Conservation (phyloP, 2,113 vertebrate genomes). For the Seriola rivoliana region DNA sequence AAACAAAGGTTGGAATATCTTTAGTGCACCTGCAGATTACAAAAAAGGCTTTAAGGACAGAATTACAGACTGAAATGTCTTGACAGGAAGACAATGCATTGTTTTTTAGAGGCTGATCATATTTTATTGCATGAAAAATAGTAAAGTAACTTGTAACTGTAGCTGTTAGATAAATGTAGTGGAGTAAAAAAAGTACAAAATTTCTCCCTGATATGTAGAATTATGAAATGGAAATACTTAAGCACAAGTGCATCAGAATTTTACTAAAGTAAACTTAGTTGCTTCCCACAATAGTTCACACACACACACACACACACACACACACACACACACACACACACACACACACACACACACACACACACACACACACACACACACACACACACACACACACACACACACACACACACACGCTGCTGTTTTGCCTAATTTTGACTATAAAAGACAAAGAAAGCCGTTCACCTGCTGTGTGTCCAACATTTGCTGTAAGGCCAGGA, state of each 20-base stretch:
- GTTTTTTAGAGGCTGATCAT: neutral
- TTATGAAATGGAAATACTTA: neutral
- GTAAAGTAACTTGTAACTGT: too few relatives aligned
- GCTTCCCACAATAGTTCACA: neutral
- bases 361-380: neutral
- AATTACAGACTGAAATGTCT: neutral
- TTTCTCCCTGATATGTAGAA: too few relatives aligned
- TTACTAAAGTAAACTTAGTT: neutral
- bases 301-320: neutral
- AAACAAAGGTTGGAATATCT: neutral
- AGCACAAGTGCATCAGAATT: neutral
- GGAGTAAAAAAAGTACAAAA: neutral
- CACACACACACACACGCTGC: neutral
- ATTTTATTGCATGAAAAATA: neutral
- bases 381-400: neutral
- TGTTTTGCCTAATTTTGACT: neutral
- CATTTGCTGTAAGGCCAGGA: conserved; percentile 82
- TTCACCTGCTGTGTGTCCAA: conserved; percentile 15
- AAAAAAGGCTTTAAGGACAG: neutral
- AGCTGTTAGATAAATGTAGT: neutral
- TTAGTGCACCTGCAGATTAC: neutral
- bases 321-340: neutral
- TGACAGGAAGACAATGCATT: neutral
- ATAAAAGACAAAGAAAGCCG: neutral
- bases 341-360: neutral